Conservation (phyloP, 2,888 invertebrate genomes). For the Erebia palarica region DNA sequence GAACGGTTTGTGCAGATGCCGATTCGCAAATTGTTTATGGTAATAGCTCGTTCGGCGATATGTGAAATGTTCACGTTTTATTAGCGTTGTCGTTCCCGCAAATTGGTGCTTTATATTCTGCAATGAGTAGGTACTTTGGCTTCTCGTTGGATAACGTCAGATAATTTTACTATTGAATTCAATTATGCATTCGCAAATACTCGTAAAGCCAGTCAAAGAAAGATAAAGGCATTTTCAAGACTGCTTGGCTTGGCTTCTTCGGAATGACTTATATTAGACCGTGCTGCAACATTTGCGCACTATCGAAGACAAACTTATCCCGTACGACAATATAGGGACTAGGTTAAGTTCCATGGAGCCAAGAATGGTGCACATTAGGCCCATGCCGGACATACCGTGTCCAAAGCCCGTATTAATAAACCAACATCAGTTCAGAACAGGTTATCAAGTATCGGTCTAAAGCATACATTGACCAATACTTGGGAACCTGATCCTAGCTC, state of each 20-base stretch:
- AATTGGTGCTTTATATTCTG: constrained; percentile 47
- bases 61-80: constrained; percentile 66
- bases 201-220: background rate
- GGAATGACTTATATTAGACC: no score
- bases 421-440: no score
- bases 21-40: constrained; percentile 71
- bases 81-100: constrained; percentile 47
- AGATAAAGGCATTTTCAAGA: background rate
- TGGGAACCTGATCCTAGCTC: no score
- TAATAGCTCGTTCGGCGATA: constrained; percentile 58
- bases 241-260: background rate
- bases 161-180: constrained; percentile 18
- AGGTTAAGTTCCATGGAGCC: no score
- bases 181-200: constrained; percentile 21
- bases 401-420: no score
- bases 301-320: no score
- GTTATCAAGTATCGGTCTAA: no score
- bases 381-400: no score
- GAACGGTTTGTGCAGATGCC: constrained; percentile 60
- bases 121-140: constrained; percentile 30
- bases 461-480: no score
- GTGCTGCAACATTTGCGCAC: no score
- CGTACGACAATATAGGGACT: no score
- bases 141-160: constrained; percentile 21
- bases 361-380: no score